phyloP scores from a whole-genome alignment of 2,888 invertebrate genomes.

The Incurvaria masculella region DNA sequence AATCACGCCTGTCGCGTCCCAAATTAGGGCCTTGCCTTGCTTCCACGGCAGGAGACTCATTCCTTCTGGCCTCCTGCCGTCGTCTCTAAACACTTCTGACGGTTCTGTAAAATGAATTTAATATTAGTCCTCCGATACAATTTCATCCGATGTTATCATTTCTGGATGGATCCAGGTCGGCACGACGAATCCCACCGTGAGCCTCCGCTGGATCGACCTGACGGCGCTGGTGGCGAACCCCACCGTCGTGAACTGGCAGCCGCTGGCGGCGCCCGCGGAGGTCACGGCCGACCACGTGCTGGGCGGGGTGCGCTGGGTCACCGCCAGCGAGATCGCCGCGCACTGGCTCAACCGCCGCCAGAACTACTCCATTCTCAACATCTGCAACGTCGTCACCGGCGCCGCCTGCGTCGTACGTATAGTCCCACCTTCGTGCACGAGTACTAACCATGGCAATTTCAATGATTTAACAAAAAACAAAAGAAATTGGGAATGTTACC shows the following conservation, averaged over 20 bases:
- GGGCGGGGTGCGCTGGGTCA: conserved; percentile 71
- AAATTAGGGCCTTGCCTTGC: no score
- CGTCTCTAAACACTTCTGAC: no score
- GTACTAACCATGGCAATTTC: no score
- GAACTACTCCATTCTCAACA: conserved; percentile 62
- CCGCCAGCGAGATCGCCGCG: conserved; percentile 60
- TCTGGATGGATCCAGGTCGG: conserved; percentile 67
- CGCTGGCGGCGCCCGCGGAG: conserved; percentile 38
- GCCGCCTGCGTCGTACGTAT: conserved; percentile 28
- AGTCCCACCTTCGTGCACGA: no score
- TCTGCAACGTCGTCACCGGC: conserved; percentile 46
- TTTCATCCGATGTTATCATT: conserved; percentile 4
- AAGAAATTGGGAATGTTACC: no score
- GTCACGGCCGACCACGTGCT: conserved; percentile 62
- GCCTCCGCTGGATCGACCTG: conserved; percentile 62
- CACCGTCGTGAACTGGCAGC: conserved; percentile 22
- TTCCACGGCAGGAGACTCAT: no score
- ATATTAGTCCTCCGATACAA: background rate
- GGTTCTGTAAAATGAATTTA: no score
- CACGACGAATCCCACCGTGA: conserved; percentile 67
- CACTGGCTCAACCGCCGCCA: conserved; percentile 87
- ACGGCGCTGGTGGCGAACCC: conserved; percentile 22
- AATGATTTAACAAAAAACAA: no score
- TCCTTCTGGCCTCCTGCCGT: no score
- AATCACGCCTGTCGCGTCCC: no score